phyloP scores from a whole-genome alignment of 2,888 invertebrate genomes.

The Antheraea assamensis region DNA sequence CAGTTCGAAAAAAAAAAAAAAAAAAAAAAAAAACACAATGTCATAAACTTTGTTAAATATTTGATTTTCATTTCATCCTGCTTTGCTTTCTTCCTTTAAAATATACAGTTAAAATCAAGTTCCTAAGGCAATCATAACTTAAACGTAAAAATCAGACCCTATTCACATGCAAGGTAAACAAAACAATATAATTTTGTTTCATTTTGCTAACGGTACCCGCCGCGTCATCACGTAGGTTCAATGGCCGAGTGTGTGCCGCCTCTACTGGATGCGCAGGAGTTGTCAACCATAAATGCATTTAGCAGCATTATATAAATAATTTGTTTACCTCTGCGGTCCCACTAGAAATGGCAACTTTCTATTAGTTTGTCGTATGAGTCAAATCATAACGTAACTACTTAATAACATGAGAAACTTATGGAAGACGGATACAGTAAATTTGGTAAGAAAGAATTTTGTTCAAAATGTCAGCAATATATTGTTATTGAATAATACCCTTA shows the following conservation, averaged over 20 bases:
- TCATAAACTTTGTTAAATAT: neutral
- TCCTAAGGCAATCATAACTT: neutral
- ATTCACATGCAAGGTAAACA: neutral
- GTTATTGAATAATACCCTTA: too few relatives aligned
- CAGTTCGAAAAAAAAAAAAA: too few relatives aligned
- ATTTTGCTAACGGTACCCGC: constrained; percentile 69
- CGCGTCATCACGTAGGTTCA: constrained; percentile 49
- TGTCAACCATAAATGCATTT: constrained; percentile 37
- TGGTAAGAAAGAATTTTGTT: too few relatives aligned
- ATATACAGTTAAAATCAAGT: neutral
- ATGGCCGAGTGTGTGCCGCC: constrained; percentile 42
- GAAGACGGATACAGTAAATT: neutral
- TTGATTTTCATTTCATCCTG: neutral
- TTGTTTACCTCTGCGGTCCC: neutral
- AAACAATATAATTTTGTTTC: constrained; percentile 21
- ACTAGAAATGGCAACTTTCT: neutral
- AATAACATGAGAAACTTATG: neutral
- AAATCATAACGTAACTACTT: neutral
- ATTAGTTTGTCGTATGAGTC: neutral
- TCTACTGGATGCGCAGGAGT: constrained; percentile 52
- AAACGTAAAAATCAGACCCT: neutral
- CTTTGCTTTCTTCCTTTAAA: neutral
- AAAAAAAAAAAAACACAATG: too few relatives aligned
- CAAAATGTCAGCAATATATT: too few relatives aligned
- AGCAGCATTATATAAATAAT: constrained; percentile 2